Base-by-base conservation (phyloP, 2,797 vertebrate species). In the Lepilemur septentrionalis region DNA sequence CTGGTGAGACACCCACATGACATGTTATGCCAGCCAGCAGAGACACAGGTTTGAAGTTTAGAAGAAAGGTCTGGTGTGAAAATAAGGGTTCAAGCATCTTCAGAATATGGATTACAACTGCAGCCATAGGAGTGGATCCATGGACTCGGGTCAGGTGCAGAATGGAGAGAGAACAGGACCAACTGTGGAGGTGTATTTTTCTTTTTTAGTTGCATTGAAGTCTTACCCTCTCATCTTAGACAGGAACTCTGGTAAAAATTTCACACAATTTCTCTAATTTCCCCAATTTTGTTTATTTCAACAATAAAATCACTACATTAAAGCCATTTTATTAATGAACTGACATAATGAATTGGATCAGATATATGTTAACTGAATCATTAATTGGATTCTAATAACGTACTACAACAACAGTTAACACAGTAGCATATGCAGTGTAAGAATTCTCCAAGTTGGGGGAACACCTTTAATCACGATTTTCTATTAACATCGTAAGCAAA, bases 231-330 rank as follows among this genome's bases (percentile, higher is more conserved):
- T 87, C 14, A 4, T 63, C 57, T 75, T 61, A n/a, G 48, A 59
- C 14, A 95, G 30, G 65, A n/a, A 80, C 9, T 38, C 69, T 55
- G 32, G 84, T 35, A 85, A 76, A 69, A 94, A 79, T 75, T 52
- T 30, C 65, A 91, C 32, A 59, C 28, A 57, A 7, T 86, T 94
- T 78, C 69, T 93, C 23, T 52, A 32, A 50, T 92, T 90, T 87
- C 9, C 20, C 63, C 30, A 85, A 63, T 75, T 82, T 8, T 91
- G 81, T 96, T 94, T 96, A 98, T 97, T 97, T 91, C n/a, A 73
- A 96, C 67, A 89, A 70, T 50, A 67, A 96, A 93, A 94, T 57
- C 59, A 95, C 23, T 76, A 84, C 81, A 93, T 81, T 35, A 93
- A 95, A 67, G 41, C 48, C 61, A 50, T 35, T 94, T 95, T 92